Conservation (phyloP, 2,113 vertebrate species). For the Entelurus aequoreus region DNA sequence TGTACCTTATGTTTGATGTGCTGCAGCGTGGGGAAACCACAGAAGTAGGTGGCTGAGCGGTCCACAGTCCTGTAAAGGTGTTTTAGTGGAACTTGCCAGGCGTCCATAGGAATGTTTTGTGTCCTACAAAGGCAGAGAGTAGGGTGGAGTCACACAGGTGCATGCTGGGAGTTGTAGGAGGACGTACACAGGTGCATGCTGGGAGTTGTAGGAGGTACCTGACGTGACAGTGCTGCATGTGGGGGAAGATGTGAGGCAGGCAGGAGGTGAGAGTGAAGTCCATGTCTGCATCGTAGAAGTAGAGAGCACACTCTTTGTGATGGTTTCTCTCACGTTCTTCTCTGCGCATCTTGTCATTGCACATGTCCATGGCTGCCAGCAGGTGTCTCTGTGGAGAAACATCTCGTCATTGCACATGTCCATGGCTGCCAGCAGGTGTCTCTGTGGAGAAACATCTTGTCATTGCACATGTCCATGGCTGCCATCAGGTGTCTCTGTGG, state of each 20-base stretch:
- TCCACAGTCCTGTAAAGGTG: slow-evolving; percentile 76
- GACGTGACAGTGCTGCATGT: slow-evolving; percentile 75
- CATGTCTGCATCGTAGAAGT: slow-evolving; percentile 71
- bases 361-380: slow-evolving; percentile 87
- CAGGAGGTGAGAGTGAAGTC: slow-evolving; percentile 78
- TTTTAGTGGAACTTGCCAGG: slow-evolving; percentile 82
- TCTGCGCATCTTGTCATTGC: slow-evolving; percentile 74
- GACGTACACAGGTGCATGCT: slow-evolving; percentile 10
- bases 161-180: background rate
- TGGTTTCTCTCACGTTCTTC: slow-evolving; percentile 84
- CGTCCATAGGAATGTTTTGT: slow-evolving; percentile 82
- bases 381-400: slow-evolving; percentile 75
- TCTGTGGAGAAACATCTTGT: background rate
- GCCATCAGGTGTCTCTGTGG: slow-evolving; percentile 60
- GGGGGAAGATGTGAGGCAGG: slow-evolving; percentile 82
- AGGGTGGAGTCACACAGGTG: slow-evolving; percentile 5
- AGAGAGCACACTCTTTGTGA: slow-evolving; percentile 86
- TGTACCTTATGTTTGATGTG: slow-evolving; percentile 89
- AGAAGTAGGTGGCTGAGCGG: slow-evolving; percentile 85
- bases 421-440: no score
- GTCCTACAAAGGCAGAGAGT: slow-evolving; percentile 60
- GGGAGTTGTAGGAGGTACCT: slow-evolving; percentile 62
- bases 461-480: background rate
- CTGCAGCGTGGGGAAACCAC: slow-evolving; percentile 93
- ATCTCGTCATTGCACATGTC: background rate